Base-by-base conservation (phyloP, 1,140 invertebrate genomes). In the Ips typographus region DNA sequence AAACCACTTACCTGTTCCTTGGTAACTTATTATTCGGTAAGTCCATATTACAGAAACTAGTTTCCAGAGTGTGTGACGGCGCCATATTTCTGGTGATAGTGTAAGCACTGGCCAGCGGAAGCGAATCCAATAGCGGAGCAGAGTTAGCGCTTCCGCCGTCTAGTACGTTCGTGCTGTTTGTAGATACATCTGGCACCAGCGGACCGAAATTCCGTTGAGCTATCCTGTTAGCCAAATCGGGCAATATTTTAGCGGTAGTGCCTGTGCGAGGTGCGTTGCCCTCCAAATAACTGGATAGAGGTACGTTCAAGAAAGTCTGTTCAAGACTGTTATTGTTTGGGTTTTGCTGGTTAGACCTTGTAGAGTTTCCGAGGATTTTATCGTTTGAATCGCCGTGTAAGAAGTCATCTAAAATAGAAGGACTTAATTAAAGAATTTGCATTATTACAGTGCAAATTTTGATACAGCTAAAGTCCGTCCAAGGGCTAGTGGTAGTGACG, bases 321-420 rank as follows among this genome's bases (percentile, higher is more conserved):
- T 22, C 22, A 22, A 22, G 22, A 22, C 6, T 38, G 51, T 43
- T 65, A 38, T n/a, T 44, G 40, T 38, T 41, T 39, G 53, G 53
- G 7, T 37, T 22, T 59, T 59, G 39, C 5, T 8, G 38, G 37
- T 42, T 22, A 22, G 22, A 22, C 22, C 22, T 22, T 22, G 22
- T 22, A 22, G 22, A 22, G 22, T 22, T 22, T 22, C 22, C 22
- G 22, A 22, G 22, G 22, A 22, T 22, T 22, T 22, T 22, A 22
- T 52, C 61, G 43, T 56, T 40, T 42, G 56, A 38, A 36, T 51
- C 47, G 22, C 40, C 56, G 0, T 41, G 1, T 58, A 66, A 59
- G 59, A 66, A 66, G 49, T 66, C 44, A 59, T 66, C 65, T 64
- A 40, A 40, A 52, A 64, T 36, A 49, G 38, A 22, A 22, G 22